Evolutionary conservation across 2,888 invertebrate species (phyloP), one percentile per base, ranked within the genome.

Genomic region (Muschampia plurimacula): DNA sequence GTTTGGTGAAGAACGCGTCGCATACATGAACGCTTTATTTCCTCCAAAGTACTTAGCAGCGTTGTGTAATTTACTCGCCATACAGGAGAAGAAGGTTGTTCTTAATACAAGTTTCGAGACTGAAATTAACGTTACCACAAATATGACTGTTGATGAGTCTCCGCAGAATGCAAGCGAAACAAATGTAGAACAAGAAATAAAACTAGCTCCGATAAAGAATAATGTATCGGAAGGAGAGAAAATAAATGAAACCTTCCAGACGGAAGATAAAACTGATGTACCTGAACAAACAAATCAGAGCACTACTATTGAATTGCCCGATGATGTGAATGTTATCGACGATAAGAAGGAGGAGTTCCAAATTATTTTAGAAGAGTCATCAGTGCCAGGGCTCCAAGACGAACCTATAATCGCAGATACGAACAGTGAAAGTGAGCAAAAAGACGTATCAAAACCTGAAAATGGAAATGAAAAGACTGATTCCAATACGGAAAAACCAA

Each of bases 61-160:
- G 32, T 90, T 98, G 77, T 98, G 98, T 88, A 97, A 97, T 87
- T 95, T 96, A 49, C 85, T 97, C 73, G 96, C 97, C 52, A 95
- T 96, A 75, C 93, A 95, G 77, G 96, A 96, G 79, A 95, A 95
- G 79, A 96, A 96, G 87, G 95, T 96, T 15, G 95, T 96, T 52
- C 88, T 96, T 76, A 97, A 97, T 81, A 93, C 95, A 0, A 96
- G 96, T 81, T 95, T 94, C 74, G 95, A 95, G 81, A 90, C 91
- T 22, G 95, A 95, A 86, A 80, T 85, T 72, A 95, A 95, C 78
- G 90, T 90, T 82, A 94, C 93, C 82, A 89, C 86, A 68, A 94
- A 94, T 80, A 83, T 89, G 74, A 95, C 94, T 28, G 82, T 88
- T 39, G 93, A 94, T 69, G 91, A 93, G 74, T 79, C 87, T 59